These are phyloP conservation scores for Drosophila hamatofila DNA, from an alignment of 2,888 invertebrate species.

Conservation along the genomic window DNA sequence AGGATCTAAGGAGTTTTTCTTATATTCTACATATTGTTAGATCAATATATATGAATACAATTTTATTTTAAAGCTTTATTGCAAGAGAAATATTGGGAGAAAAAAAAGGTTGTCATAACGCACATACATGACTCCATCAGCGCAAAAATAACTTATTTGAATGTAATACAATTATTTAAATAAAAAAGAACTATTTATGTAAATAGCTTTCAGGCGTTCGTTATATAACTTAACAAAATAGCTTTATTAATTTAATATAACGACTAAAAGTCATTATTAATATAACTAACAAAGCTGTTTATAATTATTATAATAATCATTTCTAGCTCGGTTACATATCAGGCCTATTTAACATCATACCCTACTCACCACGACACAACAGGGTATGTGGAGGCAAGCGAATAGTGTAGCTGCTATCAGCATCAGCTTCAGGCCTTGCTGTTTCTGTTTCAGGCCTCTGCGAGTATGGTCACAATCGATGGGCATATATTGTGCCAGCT, in stretches of 20 bases:
- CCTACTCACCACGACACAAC: not conserved
- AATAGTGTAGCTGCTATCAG: slow-evolving; percentile 24
- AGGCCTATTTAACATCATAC: not conserved
- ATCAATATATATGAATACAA: not conserved
- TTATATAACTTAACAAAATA: too few species aligned
- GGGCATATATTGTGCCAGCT: slow-evolving; percentile 44
- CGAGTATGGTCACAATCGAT: slow-evolving; percentile 58
- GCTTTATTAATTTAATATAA: not conserved
- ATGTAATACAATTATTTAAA: not conserved
- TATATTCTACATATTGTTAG: not conserved
- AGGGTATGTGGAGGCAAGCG: slow-evolving; percentile 29
- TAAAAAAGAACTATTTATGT: too few species aligned
- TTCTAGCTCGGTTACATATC: not conserved
- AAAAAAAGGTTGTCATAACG: too few species aligned
- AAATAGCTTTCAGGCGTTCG: too few species aligned
- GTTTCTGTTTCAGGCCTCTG: slow-evolving; percentile 29
- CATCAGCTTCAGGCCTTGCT: slow-evolving; percentile 14
- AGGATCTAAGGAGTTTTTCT: too few species aligned
- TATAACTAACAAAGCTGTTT: not conserved
- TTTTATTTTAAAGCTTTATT: not conserved
- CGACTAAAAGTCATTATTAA: not conserved
- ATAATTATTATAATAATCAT: not conserved
- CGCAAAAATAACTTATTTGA: not conserved
- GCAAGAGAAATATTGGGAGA: not conserved
- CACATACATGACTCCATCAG: too few species aligned